phyloP scores from a whole-genome alignment of 1,140 invertebrate genomes.

The Nautilus pompilius region DNA sequence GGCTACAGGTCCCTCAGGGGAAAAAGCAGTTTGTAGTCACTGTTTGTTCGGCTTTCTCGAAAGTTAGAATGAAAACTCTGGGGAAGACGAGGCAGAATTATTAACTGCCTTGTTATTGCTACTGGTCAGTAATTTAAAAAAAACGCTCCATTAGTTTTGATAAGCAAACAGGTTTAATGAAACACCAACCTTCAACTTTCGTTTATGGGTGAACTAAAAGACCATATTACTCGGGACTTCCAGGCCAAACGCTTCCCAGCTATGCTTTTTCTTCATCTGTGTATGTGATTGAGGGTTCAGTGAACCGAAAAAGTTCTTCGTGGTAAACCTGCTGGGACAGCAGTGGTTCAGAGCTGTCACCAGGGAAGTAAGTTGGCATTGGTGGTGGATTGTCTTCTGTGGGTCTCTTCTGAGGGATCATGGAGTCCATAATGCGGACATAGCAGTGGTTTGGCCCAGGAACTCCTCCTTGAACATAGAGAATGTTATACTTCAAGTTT shows the following conservation, averaged over 20 bases:
- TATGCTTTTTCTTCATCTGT: conserved; percentile 54
- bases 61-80: too few species aligned
- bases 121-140: too few species aligned
- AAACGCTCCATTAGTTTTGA: too few species aligned
- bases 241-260: neutral
- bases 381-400: conserved; percentile 61
- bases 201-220: too few species aligned
- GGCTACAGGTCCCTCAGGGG: too few species aligned
- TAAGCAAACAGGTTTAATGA: too few species aligned
- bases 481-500: conserved; percentile 89
- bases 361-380: conserved; percentile 76
- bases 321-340: conserved; percentile 70
- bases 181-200: too few species aligned
- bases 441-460: conserved; percentile 79
- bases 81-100: too few species aligned
- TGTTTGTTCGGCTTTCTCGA: too few species aligned
- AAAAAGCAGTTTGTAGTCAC: too few species aligned
- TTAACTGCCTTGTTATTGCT: too few species aligned
- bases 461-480: conserved; percentile 79
- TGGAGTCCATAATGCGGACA: conserved; percentile 78
- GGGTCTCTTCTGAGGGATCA: conserved; percentile 59
- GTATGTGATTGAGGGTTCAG: conserved; percentile 67
- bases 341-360: conserved; percentile 44
- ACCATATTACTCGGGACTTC: too few species aligned
- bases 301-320: conserved; percentile 70